These are phyloP conservation scores for Lepidurus couesii DNA, from an alignment of 1,140 invertebrate species.

Conservation along the genomic window DNA sequence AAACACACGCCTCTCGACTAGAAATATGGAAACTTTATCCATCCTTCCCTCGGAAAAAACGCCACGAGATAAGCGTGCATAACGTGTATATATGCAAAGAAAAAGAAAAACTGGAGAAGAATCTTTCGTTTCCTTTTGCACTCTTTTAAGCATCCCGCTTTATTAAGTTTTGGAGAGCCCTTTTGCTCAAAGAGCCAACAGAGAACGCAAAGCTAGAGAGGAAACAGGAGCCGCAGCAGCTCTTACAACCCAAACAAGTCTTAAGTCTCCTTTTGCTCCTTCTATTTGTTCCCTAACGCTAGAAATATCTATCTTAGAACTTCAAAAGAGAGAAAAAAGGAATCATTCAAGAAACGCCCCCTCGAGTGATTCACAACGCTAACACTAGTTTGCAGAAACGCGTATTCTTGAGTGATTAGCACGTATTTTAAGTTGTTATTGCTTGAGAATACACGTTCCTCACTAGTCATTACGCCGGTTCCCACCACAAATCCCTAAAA, in stretches of 20 bases:
- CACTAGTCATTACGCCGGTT: neutral
- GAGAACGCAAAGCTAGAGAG: neutral
- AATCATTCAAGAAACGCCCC: too few relatives aligned
- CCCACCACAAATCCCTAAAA: neutral
- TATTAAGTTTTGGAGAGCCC: constrained; percentile 3
- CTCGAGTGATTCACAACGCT: neutral
- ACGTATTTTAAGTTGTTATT: constrained; percentile 8
- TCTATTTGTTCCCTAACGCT: neutral
- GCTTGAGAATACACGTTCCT: constrained; percentile 18
- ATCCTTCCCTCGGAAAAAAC: too few relatives aligned
- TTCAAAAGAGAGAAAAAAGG: too few relatives aligned
- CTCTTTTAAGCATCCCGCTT: constrained; percentile 5
- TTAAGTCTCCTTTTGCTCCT: neutral
- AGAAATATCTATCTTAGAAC: too few relatives aligned
- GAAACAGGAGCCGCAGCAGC: constrained; percentile 9
- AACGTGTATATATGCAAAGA: neutral
- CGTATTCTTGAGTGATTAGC: constrained; percentile 19
- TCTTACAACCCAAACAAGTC: neutral
- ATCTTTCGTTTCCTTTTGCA: neutral
- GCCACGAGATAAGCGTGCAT: too few relatives aligned
- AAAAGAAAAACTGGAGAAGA: neutral
- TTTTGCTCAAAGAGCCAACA: neutral
- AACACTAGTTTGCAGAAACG: neutral
- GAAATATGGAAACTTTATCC: too few relatives aligned
- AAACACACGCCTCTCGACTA: too few relatives aligned